These are phyloP conservation scores for Rotaria sp. DNA, from an alignment of 2,888 invertebrate genomes.

Conservation along the genomic window DNA sequence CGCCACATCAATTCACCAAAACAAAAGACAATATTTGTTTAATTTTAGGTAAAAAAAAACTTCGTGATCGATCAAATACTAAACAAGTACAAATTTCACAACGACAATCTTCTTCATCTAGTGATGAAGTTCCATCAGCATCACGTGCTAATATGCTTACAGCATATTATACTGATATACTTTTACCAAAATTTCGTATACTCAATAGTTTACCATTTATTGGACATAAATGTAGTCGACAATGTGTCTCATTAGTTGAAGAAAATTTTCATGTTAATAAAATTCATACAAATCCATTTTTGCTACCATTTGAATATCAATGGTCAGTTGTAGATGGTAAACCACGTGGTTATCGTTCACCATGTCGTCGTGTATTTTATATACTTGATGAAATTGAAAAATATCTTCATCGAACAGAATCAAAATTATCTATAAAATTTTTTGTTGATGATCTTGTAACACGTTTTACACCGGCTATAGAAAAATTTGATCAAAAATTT, in stretches of 20 bases:
- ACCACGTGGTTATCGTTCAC: conserved; percentile 18
- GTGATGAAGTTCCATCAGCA: background rate
- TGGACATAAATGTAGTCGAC: background rate
- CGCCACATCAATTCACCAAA: too few relatives aligned
- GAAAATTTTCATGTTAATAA: background rate
- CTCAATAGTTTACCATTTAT: background rate
- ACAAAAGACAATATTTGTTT: background rate
- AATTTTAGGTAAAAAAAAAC: background rate
- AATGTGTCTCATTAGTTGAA: conserved; percentile 7
- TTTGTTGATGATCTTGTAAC: background rate
- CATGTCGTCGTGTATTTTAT: background rate
- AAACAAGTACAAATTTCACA: background rate
- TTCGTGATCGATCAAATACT: background rate
- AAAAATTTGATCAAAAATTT: background rate
- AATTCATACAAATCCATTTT: background rate
- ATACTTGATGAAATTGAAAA: background rate
- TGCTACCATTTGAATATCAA: background rate
- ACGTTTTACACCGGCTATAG: background rate
- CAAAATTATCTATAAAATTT: background rate
- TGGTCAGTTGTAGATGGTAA: background rate
- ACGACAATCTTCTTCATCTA: background rate
- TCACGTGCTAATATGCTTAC: background rate
- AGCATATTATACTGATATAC: background rate
- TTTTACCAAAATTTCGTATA: background rate
- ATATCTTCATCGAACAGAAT: background rate